phyloP scores from a whole-genome alignment of 2,888 invertebrate genomes.

The Machimus rusticus region DNA sequence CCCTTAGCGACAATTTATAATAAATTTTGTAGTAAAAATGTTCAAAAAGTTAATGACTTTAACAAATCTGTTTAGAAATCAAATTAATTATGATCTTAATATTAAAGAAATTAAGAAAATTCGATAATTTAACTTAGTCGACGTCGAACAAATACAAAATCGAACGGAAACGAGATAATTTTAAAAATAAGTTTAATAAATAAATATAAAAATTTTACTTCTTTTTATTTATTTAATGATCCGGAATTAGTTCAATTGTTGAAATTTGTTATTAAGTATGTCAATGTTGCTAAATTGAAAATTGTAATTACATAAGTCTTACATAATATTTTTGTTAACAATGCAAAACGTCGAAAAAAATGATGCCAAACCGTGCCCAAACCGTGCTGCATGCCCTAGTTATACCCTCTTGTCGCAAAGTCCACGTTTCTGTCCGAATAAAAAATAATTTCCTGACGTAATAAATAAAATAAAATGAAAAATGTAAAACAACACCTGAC shows the following conservation, averaged over 20 bases:
- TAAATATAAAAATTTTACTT: too few relatives aligned
- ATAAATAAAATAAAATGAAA: background rate
- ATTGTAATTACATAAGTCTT: background rate
- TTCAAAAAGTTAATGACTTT: background rate
- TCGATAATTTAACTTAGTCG: background rate
- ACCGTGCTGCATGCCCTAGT: background rate
- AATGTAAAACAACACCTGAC: background rate
- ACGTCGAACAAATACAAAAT: background rate
- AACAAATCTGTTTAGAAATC: background rate
- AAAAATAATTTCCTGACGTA: background rate
- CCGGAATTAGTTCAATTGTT: background rate
- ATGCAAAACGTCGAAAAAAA: background rate
- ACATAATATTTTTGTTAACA: background rate
- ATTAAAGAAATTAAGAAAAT: background rate
- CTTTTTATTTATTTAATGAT: too few relatives aligned
- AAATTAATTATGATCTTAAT: too few relatives aligned
- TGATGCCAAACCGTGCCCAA: background rate
- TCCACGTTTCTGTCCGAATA: background rate
- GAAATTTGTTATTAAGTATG: background rate
- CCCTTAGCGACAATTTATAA: background rate
- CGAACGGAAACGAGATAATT: too few relatives aligned
- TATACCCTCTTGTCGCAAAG: background rate
- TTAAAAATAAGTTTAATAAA: too few relatives aligned
- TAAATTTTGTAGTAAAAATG: background rate
- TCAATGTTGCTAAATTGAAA: background rate